These are phyloP conservation scores for Nymphalis io DNA, from an alignment of 1,140 invertebrate genomes.

Conservation along the genomic window DNA sequence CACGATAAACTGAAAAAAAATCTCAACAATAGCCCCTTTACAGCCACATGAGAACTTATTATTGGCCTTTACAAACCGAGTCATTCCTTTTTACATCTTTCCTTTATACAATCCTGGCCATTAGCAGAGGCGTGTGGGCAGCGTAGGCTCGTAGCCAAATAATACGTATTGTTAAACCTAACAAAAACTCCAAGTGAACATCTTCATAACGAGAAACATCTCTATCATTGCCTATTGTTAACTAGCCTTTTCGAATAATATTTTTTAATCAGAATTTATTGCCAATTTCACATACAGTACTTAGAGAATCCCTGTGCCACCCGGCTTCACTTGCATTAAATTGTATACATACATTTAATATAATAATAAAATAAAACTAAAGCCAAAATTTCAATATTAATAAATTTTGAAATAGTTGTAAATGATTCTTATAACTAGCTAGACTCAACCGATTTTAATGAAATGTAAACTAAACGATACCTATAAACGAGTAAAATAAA, in stretches of 20 bases:
- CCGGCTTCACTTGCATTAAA: no score
- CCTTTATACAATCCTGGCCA: constrained; percentile 74
- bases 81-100: constrained; percentile 77
- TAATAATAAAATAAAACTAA: no score
- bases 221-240: constrained; percentile 65
- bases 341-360: no score
- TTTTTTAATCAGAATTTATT: constrained; percentile 74
- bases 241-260: constrained; percentile 53
- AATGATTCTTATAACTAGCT: no score
- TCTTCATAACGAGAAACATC: constrained; percentile 73
- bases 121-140: constrained; percentile 78
- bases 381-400: no score
- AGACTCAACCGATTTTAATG: no score
- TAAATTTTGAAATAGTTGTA: no score
- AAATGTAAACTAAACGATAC: no score
- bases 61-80: constrained; percentile 73
- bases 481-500: no score
- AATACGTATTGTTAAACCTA: constrained; percentile 72
- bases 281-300: constrained; percentile 72
- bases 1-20: constrained; percentile 63
- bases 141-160: constrained; percentile 72
- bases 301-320: no score
- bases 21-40: constrained; percentile 68
- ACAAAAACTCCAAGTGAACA: constrained; percentile 77
- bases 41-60: constrained; percentile 76